Conservation (phyloP, 2,888 invertebrate genomes). For the Himalopsyche kuldschensis region DNA sequence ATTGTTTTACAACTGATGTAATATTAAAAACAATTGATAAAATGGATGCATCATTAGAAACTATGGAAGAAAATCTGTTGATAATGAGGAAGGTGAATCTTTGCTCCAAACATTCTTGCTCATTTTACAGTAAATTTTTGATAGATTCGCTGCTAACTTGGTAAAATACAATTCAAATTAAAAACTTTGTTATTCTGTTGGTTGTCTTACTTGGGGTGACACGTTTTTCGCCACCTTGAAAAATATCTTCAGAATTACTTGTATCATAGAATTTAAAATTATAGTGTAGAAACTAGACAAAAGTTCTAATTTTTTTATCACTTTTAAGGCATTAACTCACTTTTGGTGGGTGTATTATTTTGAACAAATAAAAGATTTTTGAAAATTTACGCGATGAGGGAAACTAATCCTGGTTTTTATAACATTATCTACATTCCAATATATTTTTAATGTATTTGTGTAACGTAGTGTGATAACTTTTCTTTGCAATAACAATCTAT, state of each 20-base stretch:
- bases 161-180: not conserved
- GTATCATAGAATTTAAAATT: no score
- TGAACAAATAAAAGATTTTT: not conserved
- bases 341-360: no score
- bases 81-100: conserved; percentile 4
- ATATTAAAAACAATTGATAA: conserved; percentile 23
- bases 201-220: not conserved
- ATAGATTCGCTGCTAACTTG: not conserved
- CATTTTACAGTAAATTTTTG: not conserved
- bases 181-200: not conserved
- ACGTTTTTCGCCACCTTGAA: no score
- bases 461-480: not conserved
- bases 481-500: not conserved
- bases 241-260: no score
- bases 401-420: no score
- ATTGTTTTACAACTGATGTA: conserved; percentile 18
- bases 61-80: conserved; percentile 9
- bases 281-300: no score
- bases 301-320: no score
- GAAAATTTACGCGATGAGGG: no score
- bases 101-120: not conserved
- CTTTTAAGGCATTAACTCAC: no score
- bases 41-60: conserved; percentile 11
- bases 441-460: not conserved
- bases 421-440: not conserved